Percentiles rank a stretch among this genome's conserved stretches.
These are phyloP conservation scores for Dascillus cervinus DNA, from an alignment of 2,888 invertebrate species.

Conservation along the genomic window DNA sequence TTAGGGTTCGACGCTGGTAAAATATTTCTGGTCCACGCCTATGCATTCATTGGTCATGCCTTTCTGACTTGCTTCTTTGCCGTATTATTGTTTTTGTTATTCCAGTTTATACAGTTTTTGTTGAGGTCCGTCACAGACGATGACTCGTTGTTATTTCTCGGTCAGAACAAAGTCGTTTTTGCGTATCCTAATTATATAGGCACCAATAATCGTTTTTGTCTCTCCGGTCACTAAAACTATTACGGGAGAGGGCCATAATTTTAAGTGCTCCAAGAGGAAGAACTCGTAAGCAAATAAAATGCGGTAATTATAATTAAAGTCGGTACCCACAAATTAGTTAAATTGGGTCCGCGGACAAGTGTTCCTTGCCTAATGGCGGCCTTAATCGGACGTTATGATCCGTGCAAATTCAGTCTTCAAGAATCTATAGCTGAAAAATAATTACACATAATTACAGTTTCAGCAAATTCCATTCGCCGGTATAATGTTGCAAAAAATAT, in stretches of 20 bases:
- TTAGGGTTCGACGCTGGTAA: constrained; percentile 14
- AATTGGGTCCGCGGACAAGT: constrained; percentile 15
- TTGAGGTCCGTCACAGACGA: constrained; percentile 14
- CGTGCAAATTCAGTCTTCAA: constrained; percentile 15
- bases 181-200: constrained; percentile 15
- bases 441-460: constrained; percentile 15
- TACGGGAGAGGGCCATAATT: not conserved
- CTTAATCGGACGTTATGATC: constrained; percentile 14
- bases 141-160: constrained; percentile 15
- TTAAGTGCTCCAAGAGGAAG: not conserved
- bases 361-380: constrained; percentile 11
- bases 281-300: constrained; percentile 8
- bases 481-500: constrained; percentile 12
- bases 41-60: constrained; percentile 16
- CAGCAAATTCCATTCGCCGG: constrained; percentile 7
- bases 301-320: constrained; percentile 13
- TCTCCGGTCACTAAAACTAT: not conserved
- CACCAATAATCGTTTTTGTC: constrained; percentile 11
- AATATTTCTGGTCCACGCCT: constrained; percentile 14
- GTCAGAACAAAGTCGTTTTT: constrained; percentile 14
- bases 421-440: constrained; percentile 13
- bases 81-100: constrained; percentile 16
- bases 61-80: constrained; percentile 15
- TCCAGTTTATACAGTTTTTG: constrained; percentile 13
- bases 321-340: constrained; percentile 10